Evolutionary conservation across 2,888 invertebrate species (phyloP), one percentile per base, ranked within the genome.

Genomic region (Podotricha telesiphe): DNA sequence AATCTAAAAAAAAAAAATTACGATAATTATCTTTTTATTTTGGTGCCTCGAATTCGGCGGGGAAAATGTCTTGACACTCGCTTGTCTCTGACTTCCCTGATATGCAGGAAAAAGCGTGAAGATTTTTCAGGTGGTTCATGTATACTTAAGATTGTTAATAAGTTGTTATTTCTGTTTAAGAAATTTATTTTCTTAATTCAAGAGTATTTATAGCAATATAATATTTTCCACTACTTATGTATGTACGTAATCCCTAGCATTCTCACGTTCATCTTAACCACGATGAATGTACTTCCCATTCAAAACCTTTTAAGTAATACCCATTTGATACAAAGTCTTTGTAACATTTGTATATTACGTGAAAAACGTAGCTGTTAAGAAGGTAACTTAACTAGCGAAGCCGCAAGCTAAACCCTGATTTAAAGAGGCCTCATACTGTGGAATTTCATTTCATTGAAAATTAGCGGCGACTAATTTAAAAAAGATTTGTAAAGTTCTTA

Each of bases 361-460:
- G 59, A 59, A 22, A 59, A 59, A 59, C 59, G 45, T 59, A 28
- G 59, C 59, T 59, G 45, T 59, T 59, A 59, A 59, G 59, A 45
- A 59, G 59, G 59, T 45, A 59, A 59, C 59, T 59, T 59, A 59
- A 59, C 59, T 59, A 59, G 59, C 45, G 28, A 59, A 59, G 59
- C 59, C 59, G 45, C 59, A 59, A 22, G 28, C 59, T 59, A 45
- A 59, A 11, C 59, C 59, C 28, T n/a, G 45, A 45, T 11, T 59
- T 45, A 59, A 59, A 45, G 17, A 22, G 17, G 59, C 6, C 6
- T 42, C n/a, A 59, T 22, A 59, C 22, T 59, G 7, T 45, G 22
- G 59, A 59, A 22, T 59, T 59, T 45, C 13, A 6, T 22, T 0
- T n/a, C n/a, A n/a, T n/a, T n/a, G n/a, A n/a, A n/a, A n/a, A n/a